These are phyloP conservation scores for Maccullochella peelii DNA, from an alignment of 2,113 vertebrate genomes.

Conservation along the genomic window DNA sequence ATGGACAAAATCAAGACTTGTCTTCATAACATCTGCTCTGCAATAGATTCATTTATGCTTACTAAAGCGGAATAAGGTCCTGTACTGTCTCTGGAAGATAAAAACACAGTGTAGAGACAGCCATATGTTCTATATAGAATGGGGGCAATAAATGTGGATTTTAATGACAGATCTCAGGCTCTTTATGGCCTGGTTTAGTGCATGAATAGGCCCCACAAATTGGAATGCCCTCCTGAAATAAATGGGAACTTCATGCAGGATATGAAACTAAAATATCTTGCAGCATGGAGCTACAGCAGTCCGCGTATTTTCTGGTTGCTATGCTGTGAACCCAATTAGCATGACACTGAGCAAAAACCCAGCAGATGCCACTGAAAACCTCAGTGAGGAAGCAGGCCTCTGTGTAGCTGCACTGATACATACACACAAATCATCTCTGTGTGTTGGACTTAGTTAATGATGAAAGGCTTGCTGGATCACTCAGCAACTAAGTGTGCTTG, in stretches of 20 bases:
- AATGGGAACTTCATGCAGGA: conserved; percentile 37
- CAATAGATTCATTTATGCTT: conserved; percentile 47
- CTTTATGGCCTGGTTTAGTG: conserved; percentile 52
- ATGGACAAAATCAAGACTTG: conserved; percentile 42
- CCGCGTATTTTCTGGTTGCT: conserved; percentile 16
- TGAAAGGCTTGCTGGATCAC: conserved; percentile 35
- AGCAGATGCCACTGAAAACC: conserved; percentile 23
- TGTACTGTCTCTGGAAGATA: conserved; percentile 30
- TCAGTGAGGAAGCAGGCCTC: not conserved
- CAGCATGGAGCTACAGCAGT: conserved; percentile 11
- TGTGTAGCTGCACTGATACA: not conserved
- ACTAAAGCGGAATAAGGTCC: conserved; percentile 30
- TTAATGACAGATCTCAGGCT: conserved; percentile 56
- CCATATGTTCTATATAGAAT: conserved; percentile 57
- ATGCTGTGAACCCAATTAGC: conserved; percentile 43
- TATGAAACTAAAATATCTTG: conserved; percentile 42
- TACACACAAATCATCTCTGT: conserved; percentile 6
- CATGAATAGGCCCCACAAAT: conserved; percentile 53
- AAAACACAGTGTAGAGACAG: conserved; percentile 43
- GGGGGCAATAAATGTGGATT: conserved; percentile 57
- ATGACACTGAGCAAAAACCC: conserved; percentile 30
- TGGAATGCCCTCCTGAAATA: conserved; percentile 32
- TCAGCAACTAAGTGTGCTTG: conserved; percentile 53
- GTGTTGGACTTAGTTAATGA: conserved; percentile 43
- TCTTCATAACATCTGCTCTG: conserved; percentile 33